These are phyloP conservation scores for Chalcis sispes DNA, from an alignment of 2,888 invertebrate genomes.

Conservation along the genomic window DNA sequence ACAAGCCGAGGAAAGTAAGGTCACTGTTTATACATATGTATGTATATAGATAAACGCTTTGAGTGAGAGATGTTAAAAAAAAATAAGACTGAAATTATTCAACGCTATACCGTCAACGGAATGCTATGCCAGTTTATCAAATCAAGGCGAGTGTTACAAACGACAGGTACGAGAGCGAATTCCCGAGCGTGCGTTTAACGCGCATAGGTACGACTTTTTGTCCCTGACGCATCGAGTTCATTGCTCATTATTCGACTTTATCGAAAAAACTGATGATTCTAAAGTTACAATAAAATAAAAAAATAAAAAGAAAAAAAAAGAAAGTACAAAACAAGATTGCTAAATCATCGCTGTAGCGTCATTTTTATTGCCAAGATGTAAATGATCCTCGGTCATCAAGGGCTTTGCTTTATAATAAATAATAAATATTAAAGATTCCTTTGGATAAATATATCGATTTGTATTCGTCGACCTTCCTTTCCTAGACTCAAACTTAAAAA, in stretches of 20 bases:
- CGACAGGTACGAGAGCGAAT: constrained; percentile 28
- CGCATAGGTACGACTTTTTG: neutral
- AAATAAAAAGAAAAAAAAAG: neutral
- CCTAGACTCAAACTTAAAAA: too few relatives aligned
- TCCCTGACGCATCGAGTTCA: constrained; percentile 26
- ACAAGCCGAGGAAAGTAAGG: neutral
- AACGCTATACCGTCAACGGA: constrained; percentile 43
- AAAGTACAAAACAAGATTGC: too few relatives aligned
- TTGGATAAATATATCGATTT: too few relatives aligned
- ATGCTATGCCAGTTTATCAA: constrained; percentile 43
- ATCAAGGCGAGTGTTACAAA: constrained; percentile 17
- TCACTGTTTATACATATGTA: neutral
- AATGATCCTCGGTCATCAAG: too few relatives aligned
- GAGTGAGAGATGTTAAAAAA: too few relatives aligned
- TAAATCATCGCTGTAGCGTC: neutral
- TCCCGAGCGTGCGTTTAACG: neutral
- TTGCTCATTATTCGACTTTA: constrained; percentile 14
- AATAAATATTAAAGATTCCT: too few relatives aligned
- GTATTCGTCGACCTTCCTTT: too few relatives aligned
- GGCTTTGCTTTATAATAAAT: too few relatives aligned
- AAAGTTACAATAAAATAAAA: neutral
- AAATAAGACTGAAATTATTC: constrained; percentile 33
- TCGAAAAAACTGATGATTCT: constrained; percentile 1
- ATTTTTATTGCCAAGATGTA: too few relatives aligned
- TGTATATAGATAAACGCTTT: too few relatives aligned